phyloP scores from a whole-genome alignment of 2,113 vertebrate species.

The Chiloscyllium plagiosum region DNA sequence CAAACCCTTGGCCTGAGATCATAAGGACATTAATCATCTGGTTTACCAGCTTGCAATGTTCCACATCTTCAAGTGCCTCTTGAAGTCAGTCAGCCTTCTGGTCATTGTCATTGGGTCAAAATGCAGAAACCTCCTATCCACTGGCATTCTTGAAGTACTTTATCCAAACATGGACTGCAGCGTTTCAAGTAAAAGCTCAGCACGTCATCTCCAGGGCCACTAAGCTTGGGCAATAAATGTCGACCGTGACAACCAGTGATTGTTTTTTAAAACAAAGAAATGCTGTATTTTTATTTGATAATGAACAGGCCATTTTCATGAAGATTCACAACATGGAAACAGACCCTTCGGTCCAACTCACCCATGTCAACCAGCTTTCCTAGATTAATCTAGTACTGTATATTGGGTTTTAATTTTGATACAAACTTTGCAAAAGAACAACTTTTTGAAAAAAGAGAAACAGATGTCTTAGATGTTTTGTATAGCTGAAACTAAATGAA shows the following conservation, averaged over 20 bases:
- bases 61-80: background rate
- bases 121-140: background rate
- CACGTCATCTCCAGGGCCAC: background rate
- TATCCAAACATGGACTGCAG: background rate
- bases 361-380: too few relatives aligned
- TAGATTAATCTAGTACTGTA: background rate
- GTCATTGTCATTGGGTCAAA: background rate
- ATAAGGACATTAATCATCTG: background rate
- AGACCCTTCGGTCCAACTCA: too few relatives aligned
- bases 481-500: background rate
- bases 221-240: background rate
- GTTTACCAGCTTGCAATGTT: background rate
- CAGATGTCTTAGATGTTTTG: background rate
- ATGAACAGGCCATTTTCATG: too few relatives aligned
- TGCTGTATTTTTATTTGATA: background rate
- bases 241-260: background rate
- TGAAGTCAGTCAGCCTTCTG: background rate
- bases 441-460: background rate
- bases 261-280: background rate
- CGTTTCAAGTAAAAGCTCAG: background rate
- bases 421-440: background rate
- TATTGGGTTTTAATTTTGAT: background rate
- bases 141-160: background rate
- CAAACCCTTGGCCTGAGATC: background rate
- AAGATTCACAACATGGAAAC: too few relatives aligned